Evolutionary conservation across 2,113 vertebrate species (phyloP), one percentile per base, ranked within the genome.

Genomic region (Alexandromys fortis): DNA sequence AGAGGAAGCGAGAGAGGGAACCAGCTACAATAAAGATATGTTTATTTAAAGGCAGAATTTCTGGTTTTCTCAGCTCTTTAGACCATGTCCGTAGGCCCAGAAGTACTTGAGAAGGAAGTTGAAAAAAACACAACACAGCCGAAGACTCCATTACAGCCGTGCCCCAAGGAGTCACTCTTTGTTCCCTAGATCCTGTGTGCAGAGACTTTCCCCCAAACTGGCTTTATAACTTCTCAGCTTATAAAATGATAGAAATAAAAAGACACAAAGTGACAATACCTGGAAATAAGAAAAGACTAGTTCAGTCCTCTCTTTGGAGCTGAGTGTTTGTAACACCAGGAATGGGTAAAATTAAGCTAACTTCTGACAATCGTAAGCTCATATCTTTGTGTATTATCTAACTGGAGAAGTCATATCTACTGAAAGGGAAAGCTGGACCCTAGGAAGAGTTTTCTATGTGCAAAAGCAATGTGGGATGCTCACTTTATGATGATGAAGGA

Each of bases 321-420:
- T 76, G 58, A 81, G 52, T 75, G 49, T 89, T 93, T 75, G 95
- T 75, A 95, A 94, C 16, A 58, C 14, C 1, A 12, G 65, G 12
- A 33, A 49, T 89, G 81, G 86, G 47, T 92, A 81, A 93, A 85
- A 95, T 90, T 91, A 93, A 96, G 35, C 58, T 88, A 94, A 95
- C 83, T 83, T 9, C 63, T 97, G 68, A 49, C 55, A 72, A 90
- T 81, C 55, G 38, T 22, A 78, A 89, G 42, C 94, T 73, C 79
- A 91, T 86, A 89, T n/a, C 52, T 86, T 92, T 89, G 49, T 88
- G 86, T 79, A 67, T 86, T 63, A 70, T n/a, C 55, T 91, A 94
- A 96, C 78, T 78, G 94, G n/a, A 95, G 45, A 86, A 55, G 96
- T 49, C 19, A 0, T 68, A 26, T 89, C 95, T 91, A 81, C 86